Evolutionary conservation across 1,140 invertebrate species (phyloP).

Genomic region (Cydia splendana): DNA sequence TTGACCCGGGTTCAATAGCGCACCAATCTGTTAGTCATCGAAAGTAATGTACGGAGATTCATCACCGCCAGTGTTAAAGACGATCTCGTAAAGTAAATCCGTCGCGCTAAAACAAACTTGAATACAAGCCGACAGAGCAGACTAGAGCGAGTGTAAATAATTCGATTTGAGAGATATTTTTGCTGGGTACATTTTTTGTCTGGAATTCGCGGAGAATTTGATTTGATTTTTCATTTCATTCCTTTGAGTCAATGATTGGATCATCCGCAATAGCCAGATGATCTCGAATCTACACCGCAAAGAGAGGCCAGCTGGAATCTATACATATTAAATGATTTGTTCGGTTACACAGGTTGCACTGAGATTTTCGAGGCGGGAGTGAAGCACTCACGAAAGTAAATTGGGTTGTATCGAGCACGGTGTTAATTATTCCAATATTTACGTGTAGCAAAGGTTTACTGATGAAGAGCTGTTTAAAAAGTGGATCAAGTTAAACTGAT

Average conservation of each 20-base stretch:
- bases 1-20: conserved; percentile 29
- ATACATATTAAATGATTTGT: conserved; percentile 31
- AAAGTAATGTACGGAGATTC: conserved; percentile 16
- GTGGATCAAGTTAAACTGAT: background rate
- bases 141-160: background rate
- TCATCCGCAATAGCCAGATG: conserved; percentile 11
- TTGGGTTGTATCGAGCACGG: conserved; percentile 1
- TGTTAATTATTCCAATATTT: background rate
- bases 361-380: background rate
- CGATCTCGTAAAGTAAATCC: background rate
- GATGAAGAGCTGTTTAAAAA: background rate
- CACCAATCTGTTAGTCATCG: conserved; percentile 29
- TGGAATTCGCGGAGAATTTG: background rate
- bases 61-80: conserved; percentile 1
- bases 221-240: conserved; percentile 20
- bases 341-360: background rate
- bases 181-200: background rate
- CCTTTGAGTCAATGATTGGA: conserved; percentile 29
- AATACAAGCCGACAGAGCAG: background rate
- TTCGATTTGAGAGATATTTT: background rate
- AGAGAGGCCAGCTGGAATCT: conserved; percentile 25
- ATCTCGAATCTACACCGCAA: conserved; percentile 31
- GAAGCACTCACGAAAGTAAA: conserved; percentile 20
- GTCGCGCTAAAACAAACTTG: background rate
- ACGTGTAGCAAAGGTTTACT: background rate